These are phyloP conservation scores for Spilogale gracilis DNA, from an alignment of 2,113 vertebrate genomes.

Conservation along the genomic window DNA sequence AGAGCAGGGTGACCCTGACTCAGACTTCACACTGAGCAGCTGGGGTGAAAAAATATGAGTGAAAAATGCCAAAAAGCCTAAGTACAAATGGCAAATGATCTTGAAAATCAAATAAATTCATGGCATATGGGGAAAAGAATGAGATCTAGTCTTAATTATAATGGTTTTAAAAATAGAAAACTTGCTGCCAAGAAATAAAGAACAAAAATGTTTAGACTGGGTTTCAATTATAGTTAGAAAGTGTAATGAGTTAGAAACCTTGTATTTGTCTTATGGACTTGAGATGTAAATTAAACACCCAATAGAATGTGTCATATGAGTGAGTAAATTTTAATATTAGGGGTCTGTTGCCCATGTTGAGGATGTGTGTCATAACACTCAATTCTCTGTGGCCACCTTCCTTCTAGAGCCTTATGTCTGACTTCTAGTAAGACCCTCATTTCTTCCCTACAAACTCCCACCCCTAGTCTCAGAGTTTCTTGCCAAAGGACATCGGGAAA, in stretches of 20 bases:
- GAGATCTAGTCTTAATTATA: background rate
- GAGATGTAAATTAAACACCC: background rate
- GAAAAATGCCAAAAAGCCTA: background rate
- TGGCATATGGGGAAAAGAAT: background rate
- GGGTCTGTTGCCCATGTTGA: background rate
- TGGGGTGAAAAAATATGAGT: background rate
- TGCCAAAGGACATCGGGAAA: background rate
- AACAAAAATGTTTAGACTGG: slow-evolving; percentile 13
- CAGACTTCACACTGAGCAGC: background rate
- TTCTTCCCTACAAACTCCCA: background rate
- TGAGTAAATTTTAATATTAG: background rate
- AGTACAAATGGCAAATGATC: background rate
- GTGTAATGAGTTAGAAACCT: background rate
- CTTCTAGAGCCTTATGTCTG: background rate
- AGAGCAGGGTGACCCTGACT: background rate
- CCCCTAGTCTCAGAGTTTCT: background rate
- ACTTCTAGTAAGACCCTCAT: background rate
- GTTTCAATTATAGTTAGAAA: slow-evolving; percentile 1
- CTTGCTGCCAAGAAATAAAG: background rate
- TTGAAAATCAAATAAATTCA: background rate
- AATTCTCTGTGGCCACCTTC: background rate
- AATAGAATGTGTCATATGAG: background rate
- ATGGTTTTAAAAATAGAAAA: background rate
- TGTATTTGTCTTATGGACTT: background rate
- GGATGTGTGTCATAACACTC: background rate